Evolutionary conservation across 37 sponge, comb jelly and placozoan genomes (phyloP).

Genomic region (Eunapius fragilis): DNA sequence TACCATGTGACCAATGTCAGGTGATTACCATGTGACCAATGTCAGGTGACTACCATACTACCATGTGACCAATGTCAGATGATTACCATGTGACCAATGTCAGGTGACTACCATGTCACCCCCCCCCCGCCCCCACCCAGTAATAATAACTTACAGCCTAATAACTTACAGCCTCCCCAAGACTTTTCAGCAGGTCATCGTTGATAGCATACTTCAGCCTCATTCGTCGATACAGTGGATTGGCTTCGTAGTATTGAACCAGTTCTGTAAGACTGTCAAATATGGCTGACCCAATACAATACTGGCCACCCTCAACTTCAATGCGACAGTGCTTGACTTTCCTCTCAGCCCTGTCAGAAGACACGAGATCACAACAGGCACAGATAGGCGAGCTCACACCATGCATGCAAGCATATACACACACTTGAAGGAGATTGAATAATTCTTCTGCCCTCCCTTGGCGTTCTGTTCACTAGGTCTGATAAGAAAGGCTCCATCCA

Average conservation of each 20-base stretch:
- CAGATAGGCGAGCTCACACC: not conserved
- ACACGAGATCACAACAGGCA: not conserved
- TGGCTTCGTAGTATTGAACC: slow-evolving; percentile 89
- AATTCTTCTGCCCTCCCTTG: slow-evolving; percentile 30
- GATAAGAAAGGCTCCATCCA: slow-evolving; percentile 97
- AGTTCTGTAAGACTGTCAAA: slow-evolving; percentile 95
- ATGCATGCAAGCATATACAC: not conserved
- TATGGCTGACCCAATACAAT: slow-evolving; percentile 90
- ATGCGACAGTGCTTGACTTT: slow-evolving; percentile 93
- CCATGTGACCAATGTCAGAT: not conserved
- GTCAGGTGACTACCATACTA: too few relatives aligned
- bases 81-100: not conserved
- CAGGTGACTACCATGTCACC: too few relatives aligned
- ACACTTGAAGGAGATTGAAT: slow-evolving; percentile 90
- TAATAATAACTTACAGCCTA: too few relatives aligned
- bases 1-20: not conserved
- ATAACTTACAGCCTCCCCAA: slow-evolving; percentile 57
- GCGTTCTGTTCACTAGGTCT: slow-evolving; percentile 63
- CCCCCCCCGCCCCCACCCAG: too few relatives aligned
- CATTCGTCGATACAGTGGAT: slow-evolving; percentile 97
- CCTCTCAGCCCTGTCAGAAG: slow-evolving; percentile 71
- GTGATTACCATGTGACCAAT: too few relatives aligned
- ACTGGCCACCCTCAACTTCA: slow-evolving; percentile 73
- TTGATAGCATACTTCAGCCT: slow-evolving; percentile 94
- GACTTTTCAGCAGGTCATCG: slow-evolving; percentile 81